A percentile compares a stretch with the other conserved stretches of the same genome.
Conservation (phyloP, 2,888 invertebrate genomes). For the Caenorhabditis plicata region DNA sequence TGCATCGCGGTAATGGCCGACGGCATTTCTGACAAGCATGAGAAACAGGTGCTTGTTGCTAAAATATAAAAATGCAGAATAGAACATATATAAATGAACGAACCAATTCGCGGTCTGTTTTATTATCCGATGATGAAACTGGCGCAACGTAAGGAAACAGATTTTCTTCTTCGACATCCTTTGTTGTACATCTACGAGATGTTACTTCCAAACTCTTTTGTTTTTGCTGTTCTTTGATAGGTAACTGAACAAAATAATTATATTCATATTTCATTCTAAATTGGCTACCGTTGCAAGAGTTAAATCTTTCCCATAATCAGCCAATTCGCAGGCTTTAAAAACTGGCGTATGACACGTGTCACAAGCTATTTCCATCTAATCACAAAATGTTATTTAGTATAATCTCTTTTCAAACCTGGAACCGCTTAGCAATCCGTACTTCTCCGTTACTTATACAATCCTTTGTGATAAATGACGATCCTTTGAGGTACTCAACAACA, state of each 20-base stretch:
- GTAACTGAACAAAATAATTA: not conserved
- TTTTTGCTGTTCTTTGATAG: not conserved
- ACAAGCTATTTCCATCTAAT: slow-evolving; percentile 1
- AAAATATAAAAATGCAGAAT: not conserved
- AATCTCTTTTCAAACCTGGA: slow-evolving; percentile 8
- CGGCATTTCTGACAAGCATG: slow-evolving; percentile 23
- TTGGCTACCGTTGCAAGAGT: not conserved
- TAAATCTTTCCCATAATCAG: slow-evolving; percentile 5
- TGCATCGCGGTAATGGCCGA: slow-evolving; percentile 13
- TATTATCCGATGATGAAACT: not conserved
- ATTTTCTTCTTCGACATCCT: not conserved
- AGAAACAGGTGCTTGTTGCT: slow-evolving; percentile 12
- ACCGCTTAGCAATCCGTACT: not conserved
- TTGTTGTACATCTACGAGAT: not conserved
- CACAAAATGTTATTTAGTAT: not conserved
- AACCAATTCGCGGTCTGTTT: slow-evolving; percentile 1
- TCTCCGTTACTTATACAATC: not conserved
- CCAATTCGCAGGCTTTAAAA: not conserved
- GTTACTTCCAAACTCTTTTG: not conserved
- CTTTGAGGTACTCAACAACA: slow-evolving; percentile 17
- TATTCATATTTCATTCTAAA: not conserved
- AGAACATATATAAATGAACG: not conserved
- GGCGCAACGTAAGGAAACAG: not conserved
- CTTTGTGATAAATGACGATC: slow-evolving; percentile 9
- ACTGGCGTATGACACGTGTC: not conserved